Base-by-base conservation (phyloP, 1,140 invertebrate genomes). In the Psilanteris sp. region DNA sequence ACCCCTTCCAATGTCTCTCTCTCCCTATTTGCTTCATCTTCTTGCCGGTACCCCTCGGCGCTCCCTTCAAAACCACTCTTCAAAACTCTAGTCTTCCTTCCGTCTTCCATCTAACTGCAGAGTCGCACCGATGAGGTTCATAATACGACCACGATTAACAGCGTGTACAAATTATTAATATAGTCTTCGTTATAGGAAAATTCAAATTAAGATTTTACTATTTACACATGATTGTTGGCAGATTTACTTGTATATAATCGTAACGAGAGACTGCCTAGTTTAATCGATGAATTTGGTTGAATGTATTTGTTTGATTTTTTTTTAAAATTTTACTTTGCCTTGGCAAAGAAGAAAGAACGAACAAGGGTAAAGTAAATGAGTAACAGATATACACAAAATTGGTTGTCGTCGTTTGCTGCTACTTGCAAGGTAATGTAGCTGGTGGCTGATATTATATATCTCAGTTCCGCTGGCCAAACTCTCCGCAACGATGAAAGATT, bases 401-500 rank as follows among this genome's bases (percentile, higher is more conserved):
- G 59, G 55, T 62, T 72, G 66, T 79, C 55, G 37, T 72, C 57
- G 61, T 76, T 41, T 67, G 62, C 43, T 73, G 36, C 79, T 73
- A 62, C 68, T 43, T 62, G 52, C 31, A 64, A 15, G 52, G 27
- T 61, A 68, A 66, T 73, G 78, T 77, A 73, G 79, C 78, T 78
- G 73, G 22, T 73, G 79, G 75, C 71, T 78, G 72, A 77, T 74
- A 59, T 52, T 64, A 41, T 68, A 34, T 54, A 72, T 59, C 59
- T 34, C 44, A 9, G 7, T 50, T 54, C 7, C 16, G 24, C 68
- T 41, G 43, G 67, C 44, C 67, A 24, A 71, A 67, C 59, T 67
- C 36, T 32, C 46, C 62, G 57, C 75, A 44, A 62, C 54, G n/a
- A n/a, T n/a, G 57, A 79, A 75, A 83, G 79, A 84, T 83, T 79